Conservation (phyloP, 2,797 vertebrate species). For the Clarias fuscus region DNA sequence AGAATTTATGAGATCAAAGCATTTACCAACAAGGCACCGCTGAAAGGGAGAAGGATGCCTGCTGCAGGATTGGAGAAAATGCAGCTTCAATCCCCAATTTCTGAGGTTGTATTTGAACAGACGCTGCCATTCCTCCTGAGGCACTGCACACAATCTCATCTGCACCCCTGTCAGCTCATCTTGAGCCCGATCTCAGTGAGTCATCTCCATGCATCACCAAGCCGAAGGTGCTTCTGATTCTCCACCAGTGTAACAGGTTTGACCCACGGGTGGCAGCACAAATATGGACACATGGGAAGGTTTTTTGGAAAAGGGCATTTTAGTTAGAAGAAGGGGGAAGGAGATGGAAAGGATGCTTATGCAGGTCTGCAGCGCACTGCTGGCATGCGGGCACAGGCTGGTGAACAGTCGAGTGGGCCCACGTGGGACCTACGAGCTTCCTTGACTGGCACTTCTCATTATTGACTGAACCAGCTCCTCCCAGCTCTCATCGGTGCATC, state of each 20-base stretch:
- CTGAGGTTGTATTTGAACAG: conserved; percentile 74
- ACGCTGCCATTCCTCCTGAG: conserved; percentile 65
- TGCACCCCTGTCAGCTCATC: conserved; percentile 58
- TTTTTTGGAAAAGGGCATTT: too few species aligned
- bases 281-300: too few species aligned
- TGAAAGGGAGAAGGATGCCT: conserved; percentile 71
- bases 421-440: too few species aligned
- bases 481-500: too few species aligned
- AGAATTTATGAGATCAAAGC: conserved; percentile 75
- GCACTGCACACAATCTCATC: conserved; percentile 56
- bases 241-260: conserved; percentile 62
- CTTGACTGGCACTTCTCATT: too few species aligned
- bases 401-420: too few species aligned
- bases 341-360: too few species aligned
- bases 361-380: too few species aligned
- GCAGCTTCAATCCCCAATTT: conserved; percentile 58
- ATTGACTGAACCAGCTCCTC: too few species aligned
- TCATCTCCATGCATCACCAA: conserved; percentile 57
- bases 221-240: conserved; percentile 67
- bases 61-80: conserved; percentile 55
- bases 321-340: too few species aligned
- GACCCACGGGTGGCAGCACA: conserved; percentile 54
- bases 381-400: too few species aligned
- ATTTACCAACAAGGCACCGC: conserved; percentile 67
- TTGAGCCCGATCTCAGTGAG: conserved; percentile 56